Percentiles rank a stretch among this genome's conserved stretches.
Evolutionary conservation across 2,888 invertebrate genomes (phyloP).

Genomic region (Drosophila rubida): DNA sequence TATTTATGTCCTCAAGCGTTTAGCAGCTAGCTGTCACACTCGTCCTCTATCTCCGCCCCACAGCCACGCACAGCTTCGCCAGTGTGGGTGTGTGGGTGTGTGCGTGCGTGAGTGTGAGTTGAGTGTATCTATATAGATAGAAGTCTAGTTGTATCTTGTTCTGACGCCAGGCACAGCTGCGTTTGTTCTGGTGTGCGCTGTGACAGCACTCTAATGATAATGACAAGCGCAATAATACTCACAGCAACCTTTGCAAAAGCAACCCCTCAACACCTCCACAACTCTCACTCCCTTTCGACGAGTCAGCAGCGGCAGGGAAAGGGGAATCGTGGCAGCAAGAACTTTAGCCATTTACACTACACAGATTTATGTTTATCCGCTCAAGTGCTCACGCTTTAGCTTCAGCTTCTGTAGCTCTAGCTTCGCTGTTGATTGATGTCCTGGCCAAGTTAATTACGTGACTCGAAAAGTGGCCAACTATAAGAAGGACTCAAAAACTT

Average conservation of each 20-base stretch:
- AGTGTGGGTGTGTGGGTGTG: background rate
- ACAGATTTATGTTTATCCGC: constrained; percentile 78
- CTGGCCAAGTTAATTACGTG: constrained; percentile 76
- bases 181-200: constrained; percentile 45
- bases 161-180: constrained; percentile 51
- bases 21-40: constrained; percentile 59
- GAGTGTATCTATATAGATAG: constrained; percentile 32
- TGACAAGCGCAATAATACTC: constrained; percentile 76
- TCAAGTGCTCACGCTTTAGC: constrained; percentile 53
- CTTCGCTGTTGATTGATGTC: constrained; percentile 70
- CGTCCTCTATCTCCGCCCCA: constrained; percentile 3
- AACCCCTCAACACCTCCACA: constrained; percentile 9
- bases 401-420: constrained; percentile 5
- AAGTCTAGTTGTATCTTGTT: constrained; percentile 21
- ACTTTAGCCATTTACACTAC: constrained; percentile 70
- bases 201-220: constrained; percentile 71
- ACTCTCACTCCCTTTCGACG: background rate
- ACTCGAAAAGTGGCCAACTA: constrained; percentile 60
- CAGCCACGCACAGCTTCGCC: background rate
- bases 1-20: constrained; percentile 74
- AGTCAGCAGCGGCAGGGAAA: background rate
- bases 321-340: constrained; percentile 33
- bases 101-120: background rate
- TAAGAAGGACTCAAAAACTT: constrained; percentile 57
- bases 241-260: constrained; percentile 30